A percentile compares a stretch with the other conserved stretches of the same genome.
These are phyloP conservation scores for Rissa tridactyla DNA, from an alignment of 2,113 vertebrate genomes.

Conservation along the genomic window DNA sequence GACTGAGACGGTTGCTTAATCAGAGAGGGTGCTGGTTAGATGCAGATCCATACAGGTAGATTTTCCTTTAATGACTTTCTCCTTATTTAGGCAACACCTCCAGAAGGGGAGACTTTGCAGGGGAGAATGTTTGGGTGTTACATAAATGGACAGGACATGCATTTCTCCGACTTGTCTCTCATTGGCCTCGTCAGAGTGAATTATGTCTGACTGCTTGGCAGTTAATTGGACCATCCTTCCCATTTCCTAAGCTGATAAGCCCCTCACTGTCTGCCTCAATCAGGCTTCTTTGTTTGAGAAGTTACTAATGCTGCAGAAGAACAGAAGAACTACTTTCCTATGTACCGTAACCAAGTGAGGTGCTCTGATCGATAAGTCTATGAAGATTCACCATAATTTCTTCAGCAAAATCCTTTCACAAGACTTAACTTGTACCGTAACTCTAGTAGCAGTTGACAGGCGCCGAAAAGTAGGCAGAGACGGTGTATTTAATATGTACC, in stretches of 20 bases:
- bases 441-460: neutral
- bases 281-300: constrained; percentile 76
- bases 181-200: constrained; percentile 65
- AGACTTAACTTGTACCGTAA: neutral
- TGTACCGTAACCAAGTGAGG: constrained; percentile 34
- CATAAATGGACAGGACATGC: constrained; percentile 10
- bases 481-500: neutral
- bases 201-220: constrained; percentile 74
- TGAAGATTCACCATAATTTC: neutral
- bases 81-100: neutral
- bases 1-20: neutral
- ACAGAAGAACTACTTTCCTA: constrained; percentile 58
- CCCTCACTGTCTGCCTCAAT: constrained; percentile 73
- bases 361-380: neutral
- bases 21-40: neutral
- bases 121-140: constrained; percentile 13
- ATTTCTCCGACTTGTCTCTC: constrained; percentile 56
- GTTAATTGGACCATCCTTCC: constrained; percentile 78
- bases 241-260: constrained; percentile 78
- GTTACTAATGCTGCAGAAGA: constrained; percentile 67
- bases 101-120: neutral
- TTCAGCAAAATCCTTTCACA: neutral
- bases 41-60: neutral
- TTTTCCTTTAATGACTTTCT: neutral
- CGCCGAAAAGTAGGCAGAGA: constrained; percentile 11